Conservation (phyloP, 2,888 invertebrate genomes). For the Eurytoma californica region DNA sequence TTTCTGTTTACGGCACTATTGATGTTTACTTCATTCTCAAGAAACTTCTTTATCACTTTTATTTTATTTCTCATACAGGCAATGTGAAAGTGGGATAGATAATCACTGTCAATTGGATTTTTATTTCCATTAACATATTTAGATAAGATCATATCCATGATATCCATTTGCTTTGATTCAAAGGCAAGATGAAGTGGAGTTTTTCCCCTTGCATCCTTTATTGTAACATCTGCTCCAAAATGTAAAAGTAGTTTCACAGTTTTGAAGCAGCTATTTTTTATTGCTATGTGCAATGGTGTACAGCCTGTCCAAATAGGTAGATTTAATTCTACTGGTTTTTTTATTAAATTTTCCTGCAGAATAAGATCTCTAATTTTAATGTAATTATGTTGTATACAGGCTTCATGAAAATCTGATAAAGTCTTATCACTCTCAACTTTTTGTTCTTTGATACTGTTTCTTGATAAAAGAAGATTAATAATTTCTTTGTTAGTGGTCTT, state of each 20-base stretch:
- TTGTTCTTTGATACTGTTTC: not conserved
- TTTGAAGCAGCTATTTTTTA: not conserved
- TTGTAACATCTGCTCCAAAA: not conserved
- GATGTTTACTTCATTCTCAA: conserved; percentile 12
- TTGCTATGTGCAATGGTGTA: conserved; percentile 31
- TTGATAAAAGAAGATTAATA: conserved; percentile 8
- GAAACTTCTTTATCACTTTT: not conserved
- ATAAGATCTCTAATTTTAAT: not conserved
- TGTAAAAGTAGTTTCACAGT: not conserved
- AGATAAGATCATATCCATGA: conserved; percentile 22
- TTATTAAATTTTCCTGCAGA: not conserved
- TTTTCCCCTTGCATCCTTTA: conserved; percentile 22
- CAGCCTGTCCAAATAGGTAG: conserved; percentile 7
- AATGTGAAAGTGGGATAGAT: conserved; percentile 40
- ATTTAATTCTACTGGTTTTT: conserved; percentile 7
- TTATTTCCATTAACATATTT: not conserved
- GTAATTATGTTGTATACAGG: not conserved
- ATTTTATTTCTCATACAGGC: conserved; percentile 24
- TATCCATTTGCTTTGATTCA: conserved; percentile 24
- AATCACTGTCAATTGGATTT: conserved; percentile 20
- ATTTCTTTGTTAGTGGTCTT: conserved; percentile 4
- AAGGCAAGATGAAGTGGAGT: conserved; percentile 36
- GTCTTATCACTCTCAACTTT: not conserved
- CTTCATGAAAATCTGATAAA: not conserved
- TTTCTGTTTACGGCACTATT: conserved; percentile 2